Percentiles rank a stretch among this genome's conserved stretches.
phyloP scores from a whole-genome alignment of 2,797 vertebrate species.

The Meriones psammophilus region DNA sequence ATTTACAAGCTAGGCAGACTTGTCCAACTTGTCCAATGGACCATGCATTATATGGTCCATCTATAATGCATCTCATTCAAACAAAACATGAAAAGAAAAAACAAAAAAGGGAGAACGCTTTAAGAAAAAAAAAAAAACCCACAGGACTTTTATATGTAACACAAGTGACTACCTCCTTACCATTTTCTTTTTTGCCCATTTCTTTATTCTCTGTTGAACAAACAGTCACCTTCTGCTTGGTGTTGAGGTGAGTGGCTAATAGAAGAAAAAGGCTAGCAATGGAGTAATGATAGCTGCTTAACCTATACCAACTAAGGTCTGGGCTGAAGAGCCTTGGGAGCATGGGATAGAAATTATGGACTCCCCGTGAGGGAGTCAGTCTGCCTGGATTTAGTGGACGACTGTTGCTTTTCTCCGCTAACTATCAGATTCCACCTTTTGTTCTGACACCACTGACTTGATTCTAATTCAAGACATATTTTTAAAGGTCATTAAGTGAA shows the following conservation, averaged over 20 bases:
- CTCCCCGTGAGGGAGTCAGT: neutral
- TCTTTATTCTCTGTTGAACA: slow-evolving; percentile 36
- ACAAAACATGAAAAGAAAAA: neutral
- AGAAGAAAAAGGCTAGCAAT: slow-evolving; percentile 8
- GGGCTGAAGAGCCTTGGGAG: neutral
- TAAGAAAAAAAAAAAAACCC: slow-evolving; percentile 34
- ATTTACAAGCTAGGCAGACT: neutral
- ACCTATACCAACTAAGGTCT: neutral
- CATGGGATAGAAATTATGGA: neutral
- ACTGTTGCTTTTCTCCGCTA: neutral
- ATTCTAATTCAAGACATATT: slow-evolving; percentile 34
- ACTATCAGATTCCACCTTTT: neutral
- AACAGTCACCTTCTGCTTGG: slow-evolving; percentile 36
- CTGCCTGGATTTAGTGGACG: neutral
- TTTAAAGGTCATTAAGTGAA: slow-evolving; percentile 32
- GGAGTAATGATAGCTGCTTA: neutral
- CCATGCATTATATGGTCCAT: neutral
- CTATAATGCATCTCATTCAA: slow-evolving; percentile 1
- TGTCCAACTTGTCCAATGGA: neutral
- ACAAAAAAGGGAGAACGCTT: neutral
- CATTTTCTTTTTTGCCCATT: neutral
- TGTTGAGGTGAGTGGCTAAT: neutral
- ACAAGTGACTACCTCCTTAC: neutral
- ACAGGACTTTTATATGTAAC: neutral
- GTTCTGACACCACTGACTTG: neutral